Base-by-base conservation (phyloP, 2,797 vertebrate genomes). In the Cyclura pinguis region DNA sequence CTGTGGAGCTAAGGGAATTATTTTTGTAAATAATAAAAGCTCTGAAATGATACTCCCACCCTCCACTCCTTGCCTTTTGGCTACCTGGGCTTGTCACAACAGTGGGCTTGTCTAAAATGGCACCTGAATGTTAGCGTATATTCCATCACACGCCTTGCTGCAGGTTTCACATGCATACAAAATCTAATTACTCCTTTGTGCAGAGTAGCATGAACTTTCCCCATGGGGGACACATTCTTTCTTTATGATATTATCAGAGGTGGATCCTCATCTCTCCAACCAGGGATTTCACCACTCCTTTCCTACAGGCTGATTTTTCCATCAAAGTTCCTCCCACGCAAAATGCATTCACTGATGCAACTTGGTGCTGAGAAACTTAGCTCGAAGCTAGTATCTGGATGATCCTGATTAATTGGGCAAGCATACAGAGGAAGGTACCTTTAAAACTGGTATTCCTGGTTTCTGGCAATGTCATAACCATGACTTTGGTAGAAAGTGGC, bases 251-350 rank as follows among this genome's bases (percentile, higher is more conserved):
- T 16, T 77, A 2, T 74, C 87, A 52, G 50, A 80, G 1, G 87
- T 4, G 1, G 38, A 47, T 50, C 42, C 0, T 84, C 16, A 74
- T 20, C 9, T 27, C 67, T 76, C 89, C 87, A 90, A 76, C 2
- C 20, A 78, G 47, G 5, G 24, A 77, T 86, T 0, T 0, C 22
- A 47, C 4, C 14, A 87, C 10, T 73, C 2, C 72, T 92, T 87
- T 84, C 88, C 74, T 74, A 85, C 47, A 88, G 88, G 84, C 80
- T 87, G 85, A 7, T 6, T 85, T 81, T 8, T 52, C 22, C 62
- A 64, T 69, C 42, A 32, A 83, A 55, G 55, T 74, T 74, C 87
- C 82, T 91, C 90, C 90, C 90, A 88, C 90, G 38, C 35, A 32
- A 81, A 80, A 73, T 27, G 42, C 82, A 88, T 91, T 74, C 87